These are phyloP conservation scores for Ectropis crepuscularia DNA, from an alignment of 2,888 invertebrate species.

Conservation along the genomic window DNA sequence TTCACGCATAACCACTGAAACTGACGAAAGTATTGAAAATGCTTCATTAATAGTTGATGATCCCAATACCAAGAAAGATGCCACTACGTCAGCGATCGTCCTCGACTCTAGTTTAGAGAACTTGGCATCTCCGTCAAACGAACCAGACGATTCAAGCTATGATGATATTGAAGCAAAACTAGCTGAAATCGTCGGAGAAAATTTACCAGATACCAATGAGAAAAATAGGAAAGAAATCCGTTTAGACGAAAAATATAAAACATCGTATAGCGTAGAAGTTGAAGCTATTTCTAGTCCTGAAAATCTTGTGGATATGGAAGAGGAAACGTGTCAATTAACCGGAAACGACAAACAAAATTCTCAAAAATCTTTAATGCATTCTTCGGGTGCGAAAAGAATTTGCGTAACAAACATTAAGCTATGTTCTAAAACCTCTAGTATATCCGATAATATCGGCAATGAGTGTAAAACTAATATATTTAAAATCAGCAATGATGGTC, in stretches of 20 bases:
- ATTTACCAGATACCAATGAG: background rate
- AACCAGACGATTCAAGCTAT: constrained; percentile 4
- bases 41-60: background rate
- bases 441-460: background rate
- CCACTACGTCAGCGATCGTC: background rate
- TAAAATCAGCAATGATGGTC: too few species aligned
- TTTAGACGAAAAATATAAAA: constrained; percentile 13
- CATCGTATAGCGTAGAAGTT: constrained; percentile 1
- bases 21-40: background rate
- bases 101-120: background rate
- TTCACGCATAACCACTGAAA: constrained; percentile 1
- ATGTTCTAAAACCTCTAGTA: background rate
- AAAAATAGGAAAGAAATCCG: background rate
- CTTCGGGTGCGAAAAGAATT: background rate
- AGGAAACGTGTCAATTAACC: background rate
- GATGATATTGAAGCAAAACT: constrained; percentile 29
- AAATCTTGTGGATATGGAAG: background rate
- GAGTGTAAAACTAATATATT: too few species aligned
- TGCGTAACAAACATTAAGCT: background rate
- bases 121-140: background rate
- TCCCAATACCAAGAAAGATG: background rate
- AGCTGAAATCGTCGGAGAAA: constrained; percentile 32
- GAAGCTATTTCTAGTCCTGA: constrained; percentile 4
- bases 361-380: background rate
- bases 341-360: background rate